Conservation (phyloP, 2,888 invertebrate genomes). For the Xestia rhomboidea region DNA sequence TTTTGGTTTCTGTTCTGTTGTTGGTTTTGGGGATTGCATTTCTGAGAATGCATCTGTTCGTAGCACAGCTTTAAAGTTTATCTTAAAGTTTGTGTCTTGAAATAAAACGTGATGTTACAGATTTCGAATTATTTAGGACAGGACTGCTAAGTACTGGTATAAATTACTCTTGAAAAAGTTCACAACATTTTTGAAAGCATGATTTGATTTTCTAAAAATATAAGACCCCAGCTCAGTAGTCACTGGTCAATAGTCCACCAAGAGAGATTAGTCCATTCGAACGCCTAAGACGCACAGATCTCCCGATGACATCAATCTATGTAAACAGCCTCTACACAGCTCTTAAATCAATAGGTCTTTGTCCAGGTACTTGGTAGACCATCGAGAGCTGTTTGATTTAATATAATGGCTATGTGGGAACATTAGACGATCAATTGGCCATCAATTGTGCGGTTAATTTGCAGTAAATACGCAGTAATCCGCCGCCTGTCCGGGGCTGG, state of each 20-base stretch:
- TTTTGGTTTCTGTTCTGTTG: slow-evolving; percentile 62
- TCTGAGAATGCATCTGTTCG: slow-evolving; percentile 37
- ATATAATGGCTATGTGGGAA: slow-evolving; percentile 86
- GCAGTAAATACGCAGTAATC: slow-evolving; percentile 86
- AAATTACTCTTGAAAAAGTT: background rate
- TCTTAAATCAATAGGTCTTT: slow-evolving; percentile 88
- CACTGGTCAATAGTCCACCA: slow-evolving; percentile 21
- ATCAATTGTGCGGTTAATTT: slow-evolving; percentile 88
- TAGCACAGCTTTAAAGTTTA: slow-evolving; percentile 34
- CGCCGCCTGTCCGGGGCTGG: slow-evolving; percentile 73
- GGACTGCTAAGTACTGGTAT: no score
- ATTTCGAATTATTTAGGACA: background rate
- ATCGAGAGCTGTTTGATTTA: slow-evolving; percentile 85
- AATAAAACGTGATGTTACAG: background rate
- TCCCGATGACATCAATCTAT: slow-evolving; percentile 74
- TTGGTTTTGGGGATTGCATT: slow-evolving; percentile 37
- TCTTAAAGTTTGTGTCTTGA: slow-evolving; percentile 6
- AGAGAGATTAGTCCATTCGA: slow-evolving; percentile 54
- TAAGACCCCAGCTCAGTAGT: slow-evolving; percentile 15
- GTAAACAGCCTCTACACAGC: slow-evolving; percentile 75
- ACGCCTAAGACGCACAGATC: slow-evolving; percentile 58
- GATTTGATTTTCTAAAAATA: background rate
- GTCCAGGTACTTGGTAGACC: slow-evolving; percentile 81
- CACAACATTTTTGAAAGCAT: background rate
- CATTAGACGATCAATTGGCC: slow-evolving; percentile 89